Conservation (phyloP, 2,113 vertebrate genomes). For the Sprattus sprattus region DNA sequence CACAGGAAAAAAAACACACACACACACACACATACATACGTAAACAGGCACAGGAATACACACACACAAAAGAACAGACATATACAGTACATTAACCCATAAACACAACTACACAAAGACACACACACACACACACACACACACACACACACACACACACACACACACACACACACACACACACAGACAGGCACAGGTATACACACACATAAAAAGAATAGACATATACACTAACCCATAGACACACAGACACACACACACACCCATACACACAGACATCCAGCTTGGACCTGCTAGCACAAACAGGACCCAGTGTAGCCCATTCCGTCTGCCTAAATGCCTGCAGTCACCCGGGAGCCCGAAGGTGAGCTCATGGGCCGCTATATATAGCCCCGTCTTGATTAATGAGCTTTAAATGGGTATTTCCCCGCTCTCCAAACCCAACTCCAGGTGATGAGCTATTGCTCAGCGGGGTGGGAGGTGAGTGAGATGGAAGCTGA, state of each 20-base stretch:
- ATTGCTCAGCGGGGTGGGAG: slow-evolving; percentile 35
- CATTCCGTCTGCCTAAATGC: background rate
- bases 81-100: too few relatives aligned
- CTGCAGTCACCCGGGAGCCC: slow-evolving; percentile 24
- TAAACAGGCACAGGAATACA: background rate
- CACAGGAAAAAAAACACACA: too few relatives aligned
- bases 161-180: background rate
- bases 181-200: too few relatives aligned
- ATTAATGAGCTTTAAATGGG: slow-evolving; percentile 58
- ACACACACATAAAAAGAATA: too few relatives aligned
- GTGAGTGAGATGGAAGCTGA: background rate
- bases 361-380: slow-evolving; percentile 47
- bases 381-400: slow-evolving; percentile 57
- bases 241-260: background rate
- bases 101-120: background rate
- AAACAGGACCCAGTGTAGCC: slow-evolving; percentile 24
- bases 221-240: background rate
- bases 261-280: background rate
- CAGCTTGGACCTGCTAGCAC: slow-evolving; percentile 24
- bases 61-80: background rate
- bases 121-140: background rate
- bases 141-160: background rate
- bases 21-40: too few relatives aligned
- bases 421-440: slow-evolving; percentile 50
- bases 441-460: slow-evolving; percentile 53